A percentile compares a stretch with the other conserved stretches of the same genome.
phyloP scores from a whole-genome alignment of 2,113 vertebrate genomes.

The Balaeniceps rex region DNA sequence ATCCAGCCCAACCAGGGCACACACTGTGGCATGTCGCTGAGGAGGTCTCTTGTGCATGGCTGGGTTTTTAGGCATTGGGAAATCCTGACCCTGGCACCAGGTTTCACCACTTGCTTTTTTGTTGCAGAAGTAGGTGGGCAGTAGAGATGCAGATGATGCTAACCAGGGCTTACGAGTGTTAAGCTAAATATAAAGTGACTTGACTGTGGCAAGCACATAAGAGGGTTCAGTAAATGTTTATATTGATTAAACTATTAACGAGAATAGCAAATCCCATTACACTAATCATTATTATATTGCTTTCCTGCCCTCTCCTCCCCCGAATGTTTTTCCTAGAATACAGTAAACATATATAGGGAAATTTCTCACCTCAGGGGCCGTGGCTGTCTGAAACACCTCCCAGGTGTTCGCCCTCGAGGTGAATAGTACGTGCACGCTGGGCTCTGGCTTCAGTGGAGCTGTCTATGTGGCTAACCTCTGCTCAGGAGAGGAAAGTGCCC shows the following conservation, averaged over 20 bases:
- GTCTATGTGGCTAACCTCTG: background rate
- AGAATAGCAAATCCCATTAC: conserved; percentile 22
- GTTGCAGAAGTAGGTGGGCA: background rate
- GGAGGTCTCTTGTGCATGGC: background rate
- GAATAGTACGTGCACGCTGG: background rate
- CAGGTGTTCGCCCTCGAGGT: background rate
- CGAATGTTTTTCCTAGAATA: background rate
- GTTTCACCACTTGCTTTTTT: background rate
- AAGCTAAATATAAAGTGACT: background rate
- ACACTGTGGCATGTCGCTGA: fast-evolving
- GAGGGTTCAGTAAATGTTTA: background rate
- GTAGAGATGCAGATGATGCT: background rate
- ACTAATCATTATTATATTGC: background rate
- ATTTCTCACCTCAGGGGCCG: background rate
- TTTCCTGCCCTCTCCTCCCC: background rate
- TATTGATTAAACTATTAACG: conserved; percentile 20
- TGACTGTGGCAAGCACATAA: background rate
- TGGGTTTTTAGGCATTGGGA: background rate
- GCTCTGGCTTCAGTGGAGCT: background rate
- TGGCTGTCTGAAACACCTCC: background rate
- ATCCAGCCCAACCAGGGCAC: background rate
- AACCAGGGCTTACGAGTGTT: background rate
- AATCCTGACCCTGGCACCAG: background rate
- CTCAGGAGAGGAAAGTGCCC: background rate
- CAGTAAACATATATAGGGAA: background rate